Evolutionary conservation across 2,888 invertebrate genomes (phyloP).

Genomic region (Heliconius hortense): DNA sequence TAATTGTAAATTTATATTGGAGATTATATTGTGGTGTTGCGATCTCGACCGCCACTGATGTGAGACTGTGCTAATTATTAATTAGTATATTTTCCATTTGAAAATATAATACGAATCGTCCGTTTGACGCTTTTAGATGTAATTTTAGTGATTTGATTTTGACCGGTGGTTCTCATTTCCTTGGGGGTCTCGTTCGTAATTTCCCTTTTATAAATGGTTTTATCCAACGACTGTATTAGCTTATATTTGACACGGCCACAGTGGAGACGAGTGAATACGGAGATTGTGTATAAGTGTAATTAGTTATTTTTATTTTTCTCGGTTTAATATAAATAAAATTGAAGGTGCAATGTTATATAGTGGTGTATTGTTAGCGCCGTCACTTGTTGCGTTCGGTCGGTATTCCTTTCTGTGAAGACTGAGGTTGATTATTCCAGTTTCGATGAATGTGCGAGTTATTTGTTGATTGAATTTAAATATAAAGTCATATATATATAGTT

Average conservation of each 20-base stretch:
- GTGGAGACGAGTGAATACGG: slow-evolving; percentile 48
- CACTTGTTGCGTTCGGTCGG: slow-evolving; percentile 67
- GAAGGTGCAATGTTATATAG: slow-evolving; percentile 79
- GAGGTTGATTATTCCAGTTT: slow-evolving; percentile 81
- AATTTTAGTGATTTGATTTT: slow-evolving; percentile 17
- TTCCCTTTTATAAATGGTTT: neutral
- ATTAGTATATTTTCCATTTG: neutral
- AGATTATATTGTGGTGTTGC: slow-evolving; percentile 3
- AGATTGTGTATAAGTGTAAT: slow-evolving; percentile 66
- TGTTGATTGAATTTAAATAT: slow-evolving; percentile 82
- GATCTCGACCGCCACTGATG: slow-evolving; percentile 1
- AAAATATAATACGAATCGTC: slow-evolving; percentile 19
- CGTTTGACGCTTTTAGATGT: slow-evolving; percentile 24
- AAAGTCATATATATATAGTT: slow-evolving; percentile 81
- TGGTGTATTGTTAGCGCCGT: slow-evolving; percentile 62
- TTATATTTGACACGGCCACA: slow-evolving; percentile 9
- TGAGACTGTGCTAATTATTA: slow-evolving; percentile 1
- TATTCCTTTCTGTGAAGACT: slow-evolving; percentile 79
- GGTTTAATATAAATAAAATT: slow-evolving; percentile 63
- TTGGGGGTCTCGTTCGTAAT: neutral
- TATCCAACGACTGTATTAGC: slow-evolving; percentile 20
- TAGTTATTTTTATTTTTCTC: slow-evolving; percentile 50
- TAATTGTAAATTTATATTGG: slow-evolving; percentile 17
- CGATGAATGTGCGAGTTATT: slow-evolving; percentile 79
- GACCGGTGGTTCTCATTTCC: slow-evolving; percentile 5